A percentile compares a stretch with the other conserved stretches of the same genome.
phyloP scores from a whole-genome alignment of 2,888 invertebrate genomes.

The Clanis bilineata region DNA sequence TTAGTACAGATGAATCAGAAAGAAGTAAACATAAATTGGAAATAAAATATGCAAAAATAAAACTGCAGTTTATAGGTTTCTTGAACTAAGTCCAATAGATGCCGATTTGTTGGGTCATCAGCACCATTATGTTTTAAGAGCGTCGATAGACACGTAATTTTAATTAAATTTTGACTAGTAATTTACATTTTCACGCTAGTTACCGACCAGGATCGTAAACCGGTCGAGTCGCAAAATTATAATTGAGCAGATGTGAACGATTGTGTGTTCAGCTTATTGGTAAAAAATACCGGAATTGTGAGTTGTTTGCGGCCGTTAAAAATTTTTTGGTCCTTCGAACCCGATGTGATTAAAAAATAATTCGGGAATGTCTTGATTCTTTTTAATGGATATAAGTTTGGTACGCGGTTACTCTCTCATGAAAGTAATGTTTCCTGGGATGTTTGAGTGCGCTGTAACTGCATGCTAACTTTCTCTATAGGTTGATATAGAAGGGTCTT shows the following conservation, averaged over 20 bases:
- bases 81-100: neutral
- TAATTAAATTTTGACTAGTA: constrained; percentile 24
- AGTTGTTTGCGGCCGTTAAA: neutral
- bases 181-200: constrained; percentile 31
- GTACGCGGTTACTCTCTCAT: too few species aligned
- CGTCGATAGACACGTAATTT: constrained; percentile 23
- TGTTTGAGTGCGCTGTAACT: too few species aligned
- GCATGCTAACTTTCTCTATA: too few species aligned
- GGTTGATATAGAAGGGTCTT: too few species aligned
- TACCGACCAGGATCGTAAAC: constrained; percentile 19
- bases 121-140: constrained; percentile 19
- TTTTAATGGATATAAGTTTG: too few species aligned
- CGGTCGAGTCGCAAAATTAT: constrained; percentile 16
- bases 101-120: constrained; percentile 14
- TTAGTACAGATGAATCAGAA: neutral
- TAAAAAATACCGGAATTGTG: constrained; percentile 1
- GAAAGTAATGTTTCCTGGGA: too few species aligned
- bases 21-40: neutral
- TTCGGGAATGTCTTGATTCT: neutral
- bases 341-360: neutral
- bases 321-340: neutral
- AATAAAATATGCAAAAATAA: neutral
- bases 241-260: constrained; percentile 15
- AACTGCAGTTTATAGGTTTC: constrained; percentile 9
- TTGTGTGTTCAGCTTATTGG: constrained; percentile 11